A percentile compares a stretch with the other conserved stretches of the same genome.
Conservation (phyloP, 2,797 vertebrate genomes). For the Sebastes taczanowskii region DNA sequence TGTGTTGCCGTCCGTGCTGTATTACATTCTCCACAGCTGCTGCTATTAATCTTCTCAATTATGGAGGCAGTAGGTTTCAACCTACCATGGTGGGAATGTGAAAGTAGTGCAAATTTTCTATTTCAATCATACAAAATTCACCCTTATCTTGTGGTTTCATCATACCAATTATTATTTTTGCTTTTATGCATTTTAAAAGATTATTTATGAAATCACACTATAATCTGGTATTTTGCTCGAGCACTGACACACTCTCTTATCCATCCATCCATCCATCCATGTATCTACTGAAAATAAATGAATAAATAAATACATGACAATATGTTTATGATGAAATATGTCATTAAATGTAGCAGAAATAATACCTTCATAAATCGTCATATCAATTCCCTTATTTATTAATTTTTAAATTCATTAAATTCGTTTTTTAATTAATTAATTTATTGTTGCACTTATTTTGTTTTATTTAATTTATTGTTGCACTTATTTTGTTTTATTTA, state of each 20-base stretch:
- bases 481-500: no score
- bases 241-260: neutral
- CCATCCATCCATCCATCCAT: neutral
- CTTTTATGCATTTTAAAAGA: neutral
- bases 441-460: no score
- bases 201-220: neutral
- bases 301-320: no score
- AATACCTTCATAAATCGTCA: no score
- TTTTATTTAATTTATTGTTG: no score
- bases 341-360: no score
- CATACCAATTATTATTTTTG: neutral
- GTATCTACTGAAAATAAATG: no score
- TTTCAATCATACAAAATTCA: neutral
- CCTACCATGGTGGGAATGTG: neutral
- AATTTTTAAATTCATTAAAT: no score
- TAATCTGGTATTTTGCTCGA: neutral
- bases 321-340: no score
- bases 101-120: neutral
- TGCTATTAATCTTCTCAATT: conserved; percentile 11
- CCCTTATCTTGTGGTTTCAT: neutral
- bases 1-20: neutral
- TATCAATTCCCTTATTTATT: no score
- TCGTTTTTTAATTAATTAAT: no score
- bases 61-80: neutral
- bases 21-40: conserved; percentile 24